These are phyloP conservation scores for Axea sp. DNA, from an alignment of 2,888 invertebrate genomes.

Conservation along the genomic window DNA sequence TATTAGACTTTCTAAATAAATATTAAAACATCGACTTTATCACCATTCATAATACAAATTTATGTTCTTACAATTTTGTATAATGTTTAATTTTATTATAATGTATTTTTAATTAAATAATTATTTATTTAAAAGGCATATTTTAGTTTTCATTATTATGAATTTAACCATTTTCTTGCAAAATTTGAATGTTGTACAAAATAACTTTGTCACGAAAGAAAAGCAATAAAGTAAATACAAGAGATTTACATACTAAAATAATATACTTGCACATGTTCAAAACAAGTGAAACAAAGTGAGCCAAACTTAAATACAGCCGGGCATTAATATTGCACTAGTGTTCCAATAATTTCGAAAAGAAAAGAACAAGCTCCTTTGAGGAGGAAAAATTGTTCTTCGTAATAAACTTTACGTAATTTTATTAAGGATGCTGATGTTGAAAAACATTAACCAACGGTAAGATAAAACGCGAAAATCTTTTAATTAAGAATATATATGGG, in stretches of 20 bases:
- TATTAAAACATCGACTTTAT: no score
- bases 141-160: no score
- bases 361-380: conserved; percentile 12
- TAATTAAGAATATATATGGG: conserved; percentile 29
- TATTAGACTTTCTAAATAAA: no score
- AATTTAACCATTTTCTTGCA: no score
- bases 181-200: no score
- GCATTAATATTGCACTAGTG: conserved; percentile 17
- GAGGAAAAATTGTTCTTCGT: neutral
- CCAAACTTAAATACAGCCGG: conserved; percentile 1
- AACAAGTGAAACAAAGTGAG: conserved; percentile 7
- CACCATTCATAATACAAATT: no score
- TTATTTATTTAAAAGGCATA: no score
- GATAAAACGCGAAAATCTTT: conserved; percentile 12
- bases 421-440: neutral
- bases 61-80: no score
- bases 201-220: no score
- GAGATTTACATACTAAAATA: conserved; percentile 4
- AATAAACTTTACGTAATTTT: conserved; percentile 19
- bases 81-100: no score
- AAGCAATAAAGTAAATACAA: no score
- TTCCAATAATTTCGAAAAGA: conserved; percentile 28
- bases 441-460: conserved; percentile 1
- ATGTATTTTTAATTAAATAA: no score
- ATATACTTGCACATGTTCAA: neutral